Conservation (phyloP, 30 jellyfish, hydroid and myxozoan species). For the Catostylus mosaicus region DNA sequence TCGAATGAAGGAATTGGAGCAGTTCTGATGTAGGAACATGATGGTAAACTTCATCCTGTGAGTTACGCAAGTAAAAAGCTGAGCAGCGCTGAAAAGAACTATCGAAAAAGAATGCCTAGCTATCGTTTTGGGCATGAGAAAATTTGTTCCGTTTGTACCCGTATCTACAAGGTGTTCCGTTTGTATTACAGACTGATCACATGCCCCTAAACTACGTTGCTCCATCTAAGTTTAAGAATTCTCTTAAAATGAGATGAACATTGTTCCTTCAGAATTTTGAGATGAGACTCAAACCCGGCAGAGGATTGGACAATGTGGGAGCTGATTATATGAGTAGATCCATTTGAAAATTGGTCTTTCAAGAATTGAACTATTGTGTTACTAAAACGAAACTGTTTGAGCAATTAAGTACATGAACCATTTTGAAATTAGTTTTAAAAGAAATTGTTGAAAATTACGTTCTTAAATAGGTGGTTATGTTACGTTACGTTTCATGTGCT, state of each 20-base stretch:
- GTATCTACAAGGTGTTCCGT: not conserved
- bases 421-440: not conserved
- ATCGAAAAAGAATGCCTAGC: constrained; percentile 47
- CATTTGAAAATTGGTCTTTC: not conserved
- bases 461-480: constrained; percentile 14
- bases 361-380: not conserved
- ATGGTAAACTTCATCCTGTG: constrained; percentile 43
- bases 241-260: constrained; percentile 1
- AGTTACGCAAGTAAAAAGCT: constrained; percentile 48
- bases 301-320: constrained; percentile 18
- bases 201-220: not conserved
- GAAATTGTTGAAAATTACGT: not conserved
- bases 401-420: not conserved
- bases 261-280: not conserved
- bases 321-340: constrained; percentile 4
- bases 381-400: not conserved
- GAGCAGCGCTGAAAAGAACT: not conserved
- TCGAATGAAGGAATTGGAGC: constrained; percentile 45
- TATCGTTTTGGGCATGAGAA: constrained; percentile 28
- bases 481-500: constrained; percentile 15
- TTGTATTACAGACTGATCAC: constrained; percentile 3
- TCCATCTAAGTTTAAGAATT: not conserved
- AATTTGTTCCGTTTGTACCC: no score
- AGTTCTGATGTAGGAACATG: constrained; percentile 42
- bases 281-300: not conserved